phyloP scores from a whole-genome alignment of 2,888 invertebrate species.

The Apamea crenata region DNA sequence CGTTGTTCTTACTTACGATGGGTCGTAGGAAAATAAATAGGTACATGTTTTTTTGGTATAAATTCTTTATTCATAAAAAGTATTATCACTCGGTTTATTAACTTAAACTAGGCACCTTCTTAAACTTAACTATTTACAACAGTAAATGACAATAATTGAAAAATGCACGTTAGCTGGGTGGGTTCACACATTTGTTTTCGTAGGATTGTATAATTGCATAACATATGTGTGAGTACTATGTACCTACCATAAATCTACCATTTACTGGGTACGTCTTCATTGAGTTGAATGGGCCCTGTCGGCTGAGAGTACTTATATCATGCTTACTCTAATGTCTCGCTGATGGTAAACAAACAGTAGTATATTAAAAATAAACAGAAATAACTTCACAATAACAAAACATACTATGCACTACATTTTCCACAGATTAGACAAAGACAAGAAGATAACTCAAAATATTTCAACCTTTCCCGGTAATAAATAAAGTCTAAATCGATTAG shows the following conservation, averaged over 20 bases:
- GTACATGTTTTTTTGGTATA: not conserved
- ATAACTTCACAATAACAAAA: too few species aligned
- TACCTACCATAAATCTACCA: not conserved
- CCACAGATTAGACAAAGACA: not conserved
- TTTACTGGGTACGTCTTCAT: not conserved
- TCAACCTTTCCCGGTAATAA: too few species aligned
- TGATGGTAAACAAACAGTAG: too few species aligned
- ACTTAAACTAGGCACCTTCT: not conserved
- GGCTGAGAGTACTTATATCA: not conserved
- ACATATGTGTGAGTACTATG: not conserved
- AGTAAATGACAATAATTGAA: not conserved
- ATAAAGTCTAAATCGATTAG: not conserved
- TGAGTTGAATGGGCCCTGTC: not conserved
- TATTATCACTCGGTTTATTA: conserved; percentile 2
- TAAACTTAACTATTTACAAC: too few species aligned
- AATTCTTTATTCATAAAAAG: conserved; percentile 1
- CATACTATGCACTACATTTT: too few species aligned
- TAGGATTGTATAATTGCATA: not conserved
- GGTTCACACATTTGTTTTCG: not conserved
- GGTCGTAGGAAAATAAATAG: not conserved
- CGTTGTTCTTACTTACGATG: not conserved
- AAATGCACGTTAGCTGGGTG: not conserved
- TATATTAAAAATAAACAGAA: too few species aligned
- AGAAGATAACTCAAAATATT: not conserved
- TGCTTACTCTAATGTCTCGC: not conserved